Conservation (phyloP, 23 tunicate genomes). For the Diplosoma virens region DNA sequence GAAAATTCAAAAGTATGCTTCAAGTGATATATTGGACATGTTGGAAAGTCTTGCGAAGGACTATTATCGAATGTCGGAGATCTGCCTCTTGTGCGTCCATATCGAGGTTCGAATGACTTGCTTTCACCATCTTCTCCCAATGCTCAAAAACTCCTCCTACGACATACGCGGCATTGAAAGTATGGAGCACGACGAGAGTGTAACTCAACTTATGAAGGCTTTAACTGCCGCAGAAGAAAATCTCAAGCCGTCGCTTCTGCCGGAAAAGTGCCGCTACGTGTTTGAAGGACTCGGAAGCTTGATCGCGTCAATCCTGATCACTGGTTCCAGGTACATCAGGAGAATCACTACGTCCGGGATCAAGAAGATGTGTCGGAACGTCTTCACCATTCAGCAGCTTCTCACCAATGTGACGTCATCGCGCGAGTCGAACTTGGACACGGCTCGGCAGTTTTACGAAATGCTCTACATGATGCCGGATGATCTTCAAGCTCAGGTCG, state of each 20-base stretch:
- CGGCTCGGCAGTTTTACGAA: slow-evolving; percentile 89
- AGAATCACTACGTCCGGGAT: slow-evolving; percentile 84
- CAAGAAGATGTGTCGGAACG: slow-evolving; percentile 95
- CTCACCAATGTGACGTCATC: slow-evolving; percentile 89
- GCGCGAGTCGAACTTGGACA: slow-evolving; percentile 85
- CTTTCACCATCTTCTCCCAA: slow-evolving; percentile 60
- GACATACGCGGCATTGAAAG: slow-evolving; percentile 73
- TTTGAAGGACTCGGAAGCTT: slow-evolving; percentile 94
- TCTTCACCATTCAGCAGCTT: slow-evolving; percentile 82
- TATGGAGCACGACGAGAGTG: slow-evolving; percentile 75
- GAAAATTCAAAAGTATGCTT: slow-evolving; percentile 37
- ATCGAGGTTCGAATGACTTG: slow-evolving; percentile 72
- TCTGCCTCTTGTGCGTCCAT: slow-evolving; percentile 78
- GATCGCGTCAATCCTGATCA: slow-evolving; percentile 71
- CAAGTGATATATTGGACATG: slow-evolving; percentile 53
- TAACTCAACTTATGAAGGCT: slow-evolving; percentile 43
- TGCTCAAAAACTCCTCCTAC: slow-evolving; percentile 53
- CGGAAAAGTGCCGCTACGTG: slow-evolving; percentile 63
- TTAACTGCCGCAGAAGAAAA: slow-evolving; percentile 60
- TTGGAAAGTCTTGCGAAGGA: slow-evolving; percentile 55
- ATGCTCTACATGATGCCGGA: slow-evolving; percentile 87
- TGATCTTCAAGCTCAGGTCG: slow-evolving; percentile 84
- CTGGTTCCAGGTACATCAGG: slow-evolving; percentile 71
- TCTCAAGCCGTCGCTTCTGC: slow-evolving; percentile 53
- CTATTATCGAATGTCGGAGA: slow-evolving; percentile 64